Percentiles rank a stretch among this genome's conserved stretches.
Evolutionary conservation across 2,113 vertebrate genomes (phyloP).

Genomic region (Centropristis striata): DNA sequence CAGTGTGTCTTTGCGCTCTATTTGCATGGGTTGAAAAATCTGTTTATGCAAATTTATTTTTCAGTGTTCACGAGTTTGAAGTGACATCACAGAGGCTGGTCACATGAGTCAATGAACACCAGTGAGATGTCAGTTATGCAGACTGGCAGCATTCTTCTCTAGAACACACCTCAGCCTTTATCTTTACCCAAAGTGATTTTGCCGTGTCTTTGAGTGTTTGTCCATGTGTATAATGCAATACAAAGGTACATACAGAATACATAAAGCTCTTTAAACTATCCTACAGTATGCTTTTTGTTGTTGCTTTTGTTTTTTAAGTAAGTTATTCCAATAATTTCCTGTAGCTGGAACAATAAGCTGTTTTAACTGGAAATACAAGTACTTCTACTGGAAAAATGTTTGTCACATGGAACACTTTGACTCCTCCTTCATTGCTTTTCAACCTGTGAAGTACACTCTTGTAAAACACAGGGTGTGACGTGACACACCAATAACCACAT

Average conservation of each 20-base stretch:
- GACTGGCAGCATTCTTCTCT: slow-evolving; percentile 64
- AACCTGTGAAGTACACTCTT: background rate
- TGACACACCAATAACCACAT: slow-evolving; percentile 14
- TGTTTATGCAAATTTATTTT: background rate
- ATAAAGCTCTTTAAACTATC: background rate
- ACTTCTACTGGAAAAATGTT: slow-evolving; percentile 16
- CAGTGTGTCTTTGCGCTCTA: background rate
- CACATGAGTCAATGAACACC: slow-evolving; percentile 38
- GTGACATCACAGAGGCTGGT: background rate
- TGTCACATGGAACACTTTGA: background rate
- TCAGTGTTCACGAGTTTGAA: background rate
- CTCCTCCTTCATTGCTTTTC: background rate
- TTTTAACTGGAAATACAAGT: slow-evolving; percentile 36
- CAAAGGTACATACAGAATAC: background rate
- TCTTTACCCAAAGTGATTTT: background rate
- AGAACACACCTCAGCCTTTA: slow-evolving; percentile 26
- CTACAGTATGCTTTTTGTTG: background rate
- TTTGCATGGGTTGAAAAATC: background rate
- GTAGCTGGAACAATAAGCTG: background rate
- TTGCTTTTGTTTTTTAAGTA: background rate
- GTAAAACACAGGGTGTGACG: slow-evolving; percentile 8
- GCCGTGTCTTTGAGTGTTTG: background rate
- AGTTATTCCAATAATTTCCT: background rate
- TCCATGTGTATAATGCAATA: background rate
- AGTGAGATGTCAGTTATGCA: slow-evolving; percentile 40